Conservation (phyloP, 2,888 invertebrate species). For the Nebria salina region DNA sequence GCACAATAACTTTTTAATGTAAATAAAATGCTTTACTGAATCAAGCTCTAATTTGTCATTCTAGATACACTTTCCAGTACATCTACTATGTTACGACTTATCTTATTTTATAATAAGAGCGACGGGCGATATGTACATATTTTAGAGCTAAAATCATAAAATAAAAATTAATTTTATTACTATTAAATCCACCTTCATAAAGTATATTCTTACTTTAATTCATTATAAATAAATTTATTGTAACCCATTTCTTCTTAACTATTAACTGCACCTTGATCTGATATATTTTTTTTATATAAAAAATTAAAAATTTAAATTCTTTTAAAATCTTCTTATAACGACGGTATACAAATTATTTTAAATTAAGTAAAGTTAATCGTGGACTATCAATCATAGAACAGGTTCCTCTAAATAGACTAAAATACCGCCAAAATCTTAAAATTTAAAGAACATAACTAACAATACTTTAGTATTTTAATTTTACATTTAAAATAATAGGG, state of each 20-base stretch:
- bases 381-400: slow-evolving; percentile 75
- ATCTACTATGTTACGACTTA: slow-evolving; percentile 86
- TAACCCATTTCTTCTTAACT: slow-evolving; percentile 74
- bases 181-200: slow-evolving; percentile 58
- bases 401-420: slow-evolving; percentile 76
- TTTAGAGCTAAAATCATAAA: slow-evolving; percentile 72
- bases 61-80: slow-evolving; percentile 67
- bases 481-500: slow-evolving; percentile 70
- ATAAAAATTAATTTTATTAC: slow-evolving; percentile 60
- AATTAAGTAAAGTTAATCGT: slow-evolving; percentile 67
- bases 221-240: slow-evolving; percentile 67
- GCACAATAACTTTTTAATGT: slow-evolving; percentile 64
- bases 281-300: slow-evolving; percentile 64
- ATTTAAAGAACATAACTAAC: slow-evolving; percentile 70
- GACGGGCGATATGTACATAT: slow-evolving; percentile 85
- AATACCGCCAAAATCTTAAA: slow-evolving; percentile 77
- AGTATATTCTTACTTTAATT: slow-evolving; percentile 52
- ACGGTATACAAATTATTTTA: slow-evolving; percentile 59
- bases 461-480: slow-evolving; percentile 66
- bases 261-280: slow-evolving; percentile 79
- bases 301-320: slow-evolving; percentile 65
- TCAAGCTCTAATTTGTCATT: slow-evolving; percentile 69
- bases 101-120: slow-evolving; percentile 74
- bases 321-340: slow-evolving; percentile 59
- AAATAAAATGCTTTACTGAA: slow-evolving; percentile 70